phyloP scores from a whole-genome alignment of 2,888 invertebrate genomes.

The Lasius platythorax region DNA sequence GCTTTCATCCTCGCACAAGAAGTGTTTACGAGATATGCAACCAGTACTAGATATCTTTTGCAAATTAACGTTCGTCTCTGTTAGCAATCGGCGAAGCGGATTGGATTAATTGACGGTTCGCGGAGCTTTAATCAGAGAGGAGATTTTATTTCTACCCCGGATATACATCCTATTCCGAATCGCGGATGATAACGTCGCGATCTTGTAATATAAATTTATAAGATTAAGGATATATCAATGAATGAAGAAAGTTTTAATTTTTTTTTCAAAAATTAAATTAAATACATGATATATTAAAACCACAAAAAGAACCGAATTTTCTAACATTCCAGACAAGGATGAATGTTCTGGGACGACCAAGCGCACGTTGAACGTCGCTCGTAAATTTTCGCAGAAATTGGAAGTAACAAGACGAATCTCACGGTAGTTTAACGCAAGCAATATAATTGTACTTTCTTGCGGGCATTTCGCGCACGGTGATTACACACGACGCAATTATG shows the following conservation, averaged over 20 bases:
- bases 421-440: constrained; percentile 56
- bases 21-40: constrained; percentile 41
- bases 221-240: background rate
- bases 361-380: constrained; percentile 52
- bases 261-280: constrained; percentile 2
- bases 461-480: constrained; percentile 20
- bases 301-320: constrained; percentile 12
- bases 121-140: constrained; percentile 30
- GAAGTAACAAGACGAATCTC: constrained; percentile 61
- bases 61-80: constrained; percentile 36
- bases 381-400: constrained; percentile 66
- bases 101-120: constrained; percentile 43
- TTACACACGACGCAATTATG: constrained; percentile 8
- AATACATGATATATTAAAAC: background rate
- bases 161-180: constrained; percentile 1
- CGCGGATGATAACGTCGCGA: background rate
- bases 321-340: constrained; percentile 34
- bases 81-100: constrained; percentile 4
- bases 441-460: constrained; percentile 72
- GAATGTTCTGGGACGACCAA: constrained; percentile 15
- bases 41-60: constrained; percentile 21
- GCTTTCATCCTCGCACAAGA: constrained; percentile 43
- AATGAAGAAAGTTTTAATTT: background rate
- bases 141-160: background rate
- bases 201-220: background rate